Evolutionary conservation across 2,888 invertebrate species (phyloP).

Genomic region (Incurvaria masculella): DNA sequence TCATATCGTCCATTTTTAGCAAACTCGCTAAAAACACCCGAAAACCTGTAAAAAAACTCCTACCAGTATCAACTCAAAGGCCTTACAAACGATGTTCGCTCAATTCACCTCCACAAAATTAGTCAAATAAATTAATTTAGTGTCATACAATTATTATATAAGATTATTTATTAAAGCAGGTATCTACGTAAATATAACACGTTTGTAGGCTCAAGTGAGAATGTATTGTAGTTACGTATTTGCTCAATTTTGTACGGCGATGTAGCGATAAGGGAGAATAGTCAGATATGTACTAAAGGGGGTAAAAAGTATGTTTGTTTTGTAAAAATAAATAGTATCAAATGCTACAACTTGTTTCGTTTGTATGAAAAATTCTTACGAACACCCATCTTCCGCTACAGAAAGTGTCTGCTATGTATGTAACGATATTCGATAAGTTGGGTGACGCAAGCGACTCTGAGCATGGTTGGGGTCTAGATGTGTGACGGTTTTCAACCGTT

Average conservation of each 20-base stretch:
- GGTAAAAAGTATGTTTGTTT: background rate
- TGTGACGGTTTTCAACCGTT: too few species aligned
- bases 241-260: conserved; percentile 40
- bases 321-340: background rate
- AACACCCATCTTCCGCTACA: too few species aligned
- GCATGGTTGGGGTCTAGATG: too few species aligned
- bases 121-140: background rate
- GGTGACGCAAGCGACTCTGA: too few species aligned
- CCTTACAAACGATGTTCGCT: background rate
- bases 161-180: conserved; percentile 11
- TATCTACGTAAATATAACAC: conserved; percentile 6
- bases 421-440: too few species aligned
- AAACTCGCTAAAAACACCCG: conserved; percentile 30
- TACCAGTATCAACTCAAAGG: conserved; percentile 10
- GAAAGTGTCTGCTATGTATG: too few species aligned
- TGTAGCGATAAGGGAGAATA: too few species aligned
- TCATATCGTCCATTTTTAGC: conserved; percentile 18
- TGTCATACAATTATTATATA: conserved; percentile 15
- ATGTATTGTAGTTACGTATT: conserved; percentile 21
- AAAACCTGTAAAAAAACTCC: conserved; percentile 12
- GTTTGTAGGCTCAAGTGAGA: background rate
- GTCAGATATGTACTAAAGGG: too few species aligned
- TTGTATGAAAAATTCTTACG: too few species aligned
- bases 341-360: too few species aligned
- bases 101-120: background rate